These are phyloP conservation scores for Crotalus helleri DNA, from an alignment of 2,113 vertebrate species.

Conservation along the genomic window DNA sequence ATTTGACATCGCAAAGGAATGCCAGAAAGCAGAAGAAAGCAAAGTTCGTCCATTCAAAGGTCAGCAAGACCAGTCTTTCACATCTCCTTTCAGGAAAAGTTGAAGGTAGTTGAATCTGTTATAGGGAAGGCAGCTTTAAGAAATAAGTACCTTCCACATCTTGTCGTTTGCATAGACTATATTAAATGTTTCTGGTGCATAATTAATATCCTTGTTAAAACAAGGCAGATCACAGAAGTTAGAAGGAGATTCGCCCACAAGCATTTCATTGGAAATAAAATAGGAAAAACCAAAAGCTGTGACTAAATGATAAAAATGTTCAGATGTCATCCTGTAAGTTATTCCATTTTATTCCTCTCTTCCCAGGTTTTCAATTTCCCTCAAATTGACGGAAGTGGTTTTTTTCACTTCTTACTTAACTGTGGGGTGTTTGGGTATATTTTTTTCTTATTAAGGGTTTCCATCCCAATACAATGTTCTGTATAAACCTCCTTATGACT, in stretches of 20 bases:
- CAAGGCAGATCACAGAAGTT: neutral
- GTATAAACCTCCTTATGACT: neutral
- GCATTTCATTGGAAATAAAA: neutral
- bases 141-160: neutral
- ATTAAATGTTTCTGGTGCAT: neutral
- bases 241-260: neutral
- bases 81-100: constrained; percentile 4
- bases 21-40: constrained; percentile 23
- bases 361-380: neutral
- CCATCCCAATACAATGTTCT: neutral
- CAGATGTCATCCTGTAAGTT: neutral
- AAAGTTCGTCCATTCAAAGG: constrained; percentile 21
- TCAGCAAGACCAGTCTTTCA: constrained; percentile 20
- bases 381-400: too few species aligned
- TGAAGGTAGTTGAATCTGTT: neutral
- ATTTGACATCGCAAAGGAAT: constrained; percentile 18
- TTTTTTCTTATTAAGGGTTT: neutral
- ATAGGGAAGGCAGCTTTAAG: neutral
- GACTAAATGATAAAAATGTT: neutral
- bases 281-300: neutral
- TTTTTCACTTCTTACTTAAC: neutral
- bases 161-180: neutral
- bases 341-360: neutral
- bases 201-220: neutral
- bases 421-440: neutral